Conservation (phyloP, 2,888 invertebrate genomes). For the Pheosia tremula region DNA sequence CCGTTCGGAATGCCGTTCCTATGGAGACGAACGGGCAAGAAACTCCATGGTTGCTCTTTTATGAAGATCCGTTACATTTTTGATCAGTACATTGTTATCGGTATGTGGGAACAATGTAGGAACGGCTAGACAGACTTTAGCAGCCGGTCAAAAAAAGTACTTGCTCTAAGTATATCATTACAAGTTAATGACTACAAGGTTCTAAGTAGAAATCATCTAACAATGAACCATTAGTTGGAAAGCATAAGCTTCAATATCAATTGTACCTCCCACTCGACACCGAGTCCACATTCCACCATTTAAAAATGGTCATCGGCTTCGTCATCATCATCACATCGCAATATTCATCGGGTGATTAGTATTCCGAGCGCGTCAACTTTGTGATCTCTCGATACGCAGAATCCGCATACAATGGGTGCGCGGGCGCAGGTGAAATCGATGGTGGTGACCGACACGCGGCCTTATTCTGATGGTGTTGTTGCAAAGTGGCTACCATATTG, state of each 20-base stretch:
- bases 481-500: constrained; percentile 28
- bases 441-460: constrained; percentile 19
- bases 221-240: background rate
- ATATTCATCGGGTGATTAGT: constrained; percentile 44
- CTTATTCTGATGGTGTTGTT: constrained; percentile 38
- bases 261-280: background rate
- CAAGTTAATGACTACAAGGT: too few species aligned
- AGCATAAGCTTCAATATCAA: background rate
- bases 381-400: constrained; percentile 79
- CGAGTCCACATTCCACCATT: constrained; percentile 3
- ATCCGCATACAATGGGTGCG: constrained; percentile 71
- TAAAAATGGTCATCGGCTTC: constrained; percentile 7
- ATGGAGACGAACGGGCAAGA: too few species aligned
- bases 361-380: constrained; percentile 46
- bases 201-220: background rate
- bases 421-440: constrained; percentile 56
- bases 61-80: too few species aligned
- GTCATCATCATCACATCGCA: constrained; percentile 29
- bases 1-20: too few species aligned
- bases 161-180: too few species aligned
- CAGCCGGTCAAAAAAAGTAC: too few species aligned
- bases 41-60: too few species aligned
- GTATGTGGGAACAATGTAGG: too few species aligned
- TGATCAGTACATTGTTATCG: too few species aligned
- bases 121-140: too few species aligned